phyloP scores from a whole-genome alignment of 35 echinoderm and acorn worm genomes.

The Lytechinus variegatus region DNA sequence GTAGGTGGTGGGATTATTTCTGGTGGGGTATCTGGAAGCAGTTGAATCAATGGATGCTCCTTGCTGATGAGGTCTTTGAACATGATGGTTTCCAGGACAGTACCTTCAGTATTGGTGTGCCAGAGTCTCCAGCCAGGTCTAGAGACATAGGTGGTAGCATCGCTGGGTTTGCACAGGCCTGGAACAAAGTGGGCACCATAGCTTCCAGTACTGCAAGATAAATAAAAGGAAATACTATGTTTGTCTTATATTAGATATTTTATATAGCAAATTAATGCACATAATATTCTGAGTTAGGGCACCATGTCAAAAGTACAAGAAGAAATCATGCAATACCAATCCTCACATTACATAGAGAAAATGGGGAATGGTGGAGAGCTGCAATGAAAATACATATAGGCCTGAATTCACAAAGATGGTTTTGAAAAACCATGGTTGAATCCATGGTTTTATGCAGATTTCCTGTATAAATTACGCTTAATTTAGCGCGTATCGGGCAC shows the following conservation, averaged over 20 bases:
- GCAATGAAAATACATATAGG: no score
- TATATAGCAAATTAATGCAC: no score
- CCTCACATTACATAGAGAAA: background rate
- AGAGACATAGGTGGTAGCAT: constrained; percentile 73
- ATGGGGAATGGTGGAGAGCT: no score
- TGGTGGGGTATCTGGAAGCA: constrained; percentile 65
- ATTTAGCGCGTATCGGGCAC: no score
- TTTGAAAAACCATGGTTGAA: no score
- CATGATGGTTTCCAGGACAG: constrained; percentile 76
- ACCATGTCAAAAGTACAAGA: background rate
- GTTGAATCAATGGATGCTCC: constrained; percentile 55
- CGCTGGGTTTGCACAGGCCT: constrained; percentile 76
- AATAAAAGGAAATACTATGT: background rate
- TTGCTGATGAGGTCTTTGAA: constrained; percentile 71
- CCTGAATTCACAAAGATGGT: no score
- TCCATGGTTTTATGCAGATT: no score
- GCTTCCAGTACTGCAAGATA: constrained; percentile 65
- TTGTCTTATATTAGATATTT: background rate
- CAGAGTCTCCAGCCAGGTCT: constrained; percentile 87
- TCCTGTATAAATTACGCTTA: no score
- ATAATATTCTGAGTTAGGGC: no score
- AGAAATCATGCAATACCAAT: background rate
- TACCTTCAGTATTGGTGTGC: constrained; percentile 68
- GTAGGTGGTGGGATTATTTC: constrained; percentile 16
- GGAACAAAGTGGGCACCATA: constrained; percentile 88